Evolutionary conservation across 2,797 vertebrate species (phyloP), one percentile per base, ranked within the genome.

Genomic region (Tragelaphus eurycerus): DNA sequence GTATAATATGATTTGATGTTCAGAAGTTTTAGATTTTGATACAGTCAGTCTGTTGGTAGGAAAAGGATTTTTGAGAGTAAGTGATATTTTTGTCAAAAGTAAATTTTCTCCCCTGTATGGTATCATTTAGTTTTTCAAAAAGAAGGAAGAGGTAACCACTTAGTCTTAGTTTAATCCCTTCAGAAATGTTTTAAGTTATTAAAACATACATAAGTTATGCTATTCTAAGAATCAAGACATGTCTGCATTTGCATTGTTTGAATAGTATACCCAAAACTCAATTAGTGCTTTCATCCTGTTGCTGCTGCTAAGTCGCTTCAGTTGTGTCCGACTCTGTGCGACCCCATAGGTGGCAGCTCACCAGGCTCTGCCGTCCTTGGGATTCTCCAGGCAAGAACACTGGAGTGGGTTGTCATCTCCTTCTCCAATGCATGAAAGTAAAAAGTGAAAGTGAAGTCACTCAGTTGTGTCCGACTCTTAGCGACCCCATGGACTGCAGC

Each of bases 11-110:
- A 95, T 79, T 87, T 81, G 23, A 46, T 93, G 64, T 92, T 57
- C 79, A 13, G 52, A 94, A 71, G 23, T 95, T 96, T 93, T 79
- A 93, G 55, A 89, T 94, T 85, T 86, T 93, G 67, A 84, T 91
- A 34, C 14, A 62, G 11, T 84, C 21, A 78, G 17, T 85, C 50
- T 93, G 8, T 86, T 89, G 64, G 29, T 86, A 85, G 82, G 67
- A 71, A 74, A 96, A 93, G 3, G 16, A 86, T 34, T 86, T 95
- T 93, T 96, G 52, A 83, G 55, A 83, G 81, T 50, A 81, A 95
- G 48, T 11, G 13, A 64, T 78, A 67, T 91, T 96, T 96, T 57
- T 93, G 7, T 93, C 55, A 67, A 81, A 95, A 85, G 54, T 52
- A 71, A 95, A 43, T 87, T 84, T 85, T 60, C 48, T 57, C 23